Conservation (phyloP, 2,113 vertebrate species). For the Melanostigma gelatinosum region DNA sequence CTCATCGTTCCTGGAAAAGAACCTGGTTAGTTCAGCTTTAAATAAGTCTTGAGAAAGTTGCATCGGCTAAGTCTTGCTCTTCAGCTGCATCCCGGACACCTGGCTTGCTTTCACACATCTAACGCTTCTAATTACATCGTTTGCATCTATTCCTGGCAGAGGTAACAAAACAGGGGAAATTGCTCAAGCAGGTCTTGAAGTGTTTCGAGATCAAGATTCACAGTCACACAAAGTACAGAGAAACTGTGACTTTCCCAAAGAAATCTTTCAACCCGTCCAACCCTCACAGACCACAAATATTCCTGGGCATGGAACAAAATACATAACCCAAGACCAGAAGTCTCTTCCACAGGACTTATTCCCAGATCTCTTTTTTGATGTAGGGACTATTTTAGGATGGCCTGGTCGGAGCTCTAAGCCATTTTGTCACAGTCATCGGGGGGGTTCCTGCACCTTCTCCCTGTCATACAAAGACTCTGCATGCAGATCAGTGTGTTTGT, state of each 20-base stretch:
- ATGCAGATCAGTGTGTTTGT: constrained; percentile 32
- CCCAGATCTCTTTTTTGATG: constrained; percentile 43
- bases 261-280: constrained; percentile 45
- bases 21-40: neutral
- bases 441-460: constrained; percentile 33
- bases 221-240: constrained; percentile 45
- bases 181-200: constrained; percentile 43
- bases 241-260: constrained; percentile 54
- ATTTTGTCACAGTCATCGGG: constrained; percentile 41
- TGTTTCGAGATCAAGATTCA: constrained; percentile 47
- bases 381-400: constrained; percentile 38
- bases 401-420: constrained; percentile 16
- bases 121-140: constrained; percentile 55
- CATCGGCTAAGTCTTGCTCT: constrained; percentile 25
- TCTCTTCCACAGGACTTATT: constrained; percentile 43
- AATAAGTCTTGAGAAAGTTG: constrained; percentile 12
- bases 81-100: constrained; percentile 33
- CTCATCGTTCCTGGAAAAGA: neutral
- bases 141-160: constrained; percentile 48
- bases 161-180: constrained; percentile 36
- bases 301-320: constrained; percentile 59
- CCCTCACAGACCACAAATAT: constrained; percentile 69
- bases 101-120: constrained; percentile 44
- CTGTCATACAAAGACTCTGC: constrained; percentile 28
- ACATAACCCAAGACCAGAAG: constrained; percentile 59